Base-by-base conservation (phyloP, 2,888 invertebrate genomes). In the Lycocerus yunnanus region DNA sequence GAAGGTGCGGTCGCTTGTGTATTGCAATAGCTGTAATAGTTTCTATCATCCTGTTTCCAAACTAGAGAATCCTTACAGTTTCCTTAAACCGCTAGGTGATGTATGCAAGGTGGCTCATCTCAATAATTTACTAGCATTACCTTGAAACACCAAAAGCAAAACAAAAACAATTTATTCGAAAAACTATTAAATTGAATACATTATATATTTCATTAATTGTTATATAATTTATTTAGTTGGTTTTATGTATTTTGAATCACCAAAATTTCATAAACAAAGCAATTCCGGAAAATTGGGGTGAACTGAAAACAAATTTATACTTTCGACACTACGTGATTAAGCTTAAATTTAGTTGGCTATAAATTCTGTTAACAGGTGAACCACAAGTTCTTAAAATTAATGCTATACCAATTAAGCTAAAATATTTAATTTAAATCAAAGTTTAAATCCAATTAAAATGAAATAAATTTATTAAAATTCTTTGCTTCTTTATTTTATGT, bases 1-100 rank as follows among this genome's bases (percentile, higher is more conserved):
- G 58, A 68, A 59, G 68, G 73, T 73, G 75, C 71, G 75, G 75
- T 76, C 68, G 58, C 59, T 60, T 67, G 24, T 71, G 73, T 73
- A 68, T 71, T 76, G 70, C 76, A 76, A 73, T 76, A 71, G 76
- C 71, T 73, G 68, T 68, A 76, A 65, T 68, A 73, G 73, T 76
- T 69, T 73, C 70, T 71, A 75, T 75, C 69, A 70, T 71, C 66
- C 70, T 27, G 43, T n/a, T 65, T 18, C 16, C 61, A 63, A 18
- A 69, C 15, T 24, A 27, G 66, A 60, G 24, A 68, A 15, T 67
- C 71, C 72, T 68, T 43, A 58, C 16, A 68, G 65, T 69, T 68
- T 74, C 58, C 74, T 68, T 27, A 68, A 58, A 27, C 68, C 61
- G 61, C 61, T 16, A 70, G 60, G 66, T 70, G 67, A 60, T 70